Base-by-base conservation (phyloP, 2,113 vertebrate genomes). In the Corythoichthys haematopterus region DNA sequence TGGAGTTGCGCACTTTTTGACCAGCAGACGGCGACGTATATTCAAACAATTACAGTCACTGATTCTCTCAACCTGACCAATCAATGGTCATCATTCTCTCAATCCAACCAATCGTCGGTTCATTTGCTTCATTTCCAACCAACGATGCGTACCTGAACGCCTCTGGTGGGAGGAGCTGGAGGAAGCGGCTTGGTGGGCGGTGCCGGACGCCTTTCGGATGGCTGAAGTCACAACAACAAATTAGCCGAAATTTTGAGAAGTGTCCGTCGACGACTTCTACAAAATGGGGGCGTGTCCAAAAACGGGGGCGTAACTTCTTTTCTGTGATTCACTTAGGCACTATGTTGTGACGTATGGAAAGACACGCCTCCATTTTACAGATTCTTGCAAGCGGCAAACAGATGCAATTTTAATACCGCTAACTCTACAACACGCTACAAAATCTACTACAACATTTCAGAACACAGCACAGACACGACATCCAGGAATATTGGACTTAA, bases 121-220 rank as follows among this genome's bases (percentile, higher is more conserved):
- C 14, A 5, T 4, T 13, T 15, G 48, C 48, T 15, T 50, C 48
- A 14, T 8, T 4, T 51, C 50, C 20, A 28, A 28, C n/a, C 52
- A 33, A 12, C 2, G 52, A 10, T 33, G 28, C 52, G 38, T 93
- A 93, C 93, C 95, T 94, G 91, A 75, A 66, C 67, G 76, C 76
- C 76, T 78, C 88, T 92, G 78, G 87, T 68, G 57, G 80, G 61
- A 33, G 95, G 95, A 87, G 94, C 93, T 40, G 93, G 94, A 57
- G 94, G 94, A 65, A 95, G 93, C 68, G 94, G 93, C 90, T 92
- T 93, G 87, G 78, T 86, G 13, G 94, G 95, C 4, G 95, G 92
- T 0, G 88, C 88, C 0, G 92, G 93, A 57, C 93, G 76, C 45
- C 83, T 74, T 74, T 75, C 76, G 33, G 78, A 75, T 72, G 66